Evolutionary conservation across 1,140 invertebrate species (phyloP).

Genomic region (Drosophila tsacasi): DNA sequence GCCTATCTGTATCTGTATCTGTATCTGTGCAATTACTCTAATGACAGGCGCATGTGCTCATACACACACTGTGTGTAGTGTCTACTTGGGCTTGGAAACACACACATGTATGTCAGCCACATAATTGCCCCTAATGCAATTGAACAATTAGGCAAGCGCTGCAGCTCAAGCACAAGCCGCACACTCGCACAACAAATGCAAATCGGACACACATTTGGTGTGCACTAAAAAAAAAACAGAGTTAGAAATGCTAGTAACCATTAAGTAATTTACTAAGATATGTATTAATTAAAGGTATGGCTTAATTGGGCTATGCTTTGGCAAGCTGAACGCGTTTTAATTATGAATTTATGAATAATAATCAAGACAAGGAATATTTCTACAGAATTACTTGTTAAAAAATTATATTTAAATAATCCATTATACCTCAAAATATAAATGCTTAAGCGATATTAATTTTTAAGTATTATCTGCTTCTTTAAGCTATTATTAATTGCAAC

Average conservation of each 20-base stretch:
- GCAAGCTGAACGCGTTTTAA: not conserved
- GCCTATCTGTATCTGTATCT: conserved; percentile 19
- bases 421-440: too few relatives aligned
- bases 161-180: conserved; percentile 27
- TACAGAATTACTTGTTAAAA: not conserved
- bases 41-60: conserved; percentile 25
- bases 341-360: not conserved
- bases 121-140: conserved; percentile 63
- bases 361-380: not conserved
- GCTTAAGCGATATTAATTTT: too few relatives aligned
- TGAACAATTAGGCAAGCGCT: conserved; percentile 55
- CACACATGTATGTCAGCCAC: conserved; percentile 44
- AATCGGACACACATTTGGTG: conserved; percentile 23
- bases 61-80: not conserved
- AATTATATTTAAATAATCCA: not conserved
- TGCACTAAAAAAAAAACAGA: conserved; percentile 12
- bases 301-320: not conserved
- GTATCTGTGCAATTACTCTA: conserved; percentile 46
- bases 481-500: too few relatives aligned
- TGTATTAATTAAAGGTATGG: not conserved
- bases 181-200: conserved; percentile 30
- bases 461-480: too few relatives aligned
- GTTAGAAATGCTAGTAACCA: not conserved
- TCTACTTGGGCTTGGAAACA: conserved; percentile 21
- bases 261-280: not conserved